phyloP scores from a whole-genome alignment of 2,888 invertebrate species.

The Helobdella robusta region DNA sequence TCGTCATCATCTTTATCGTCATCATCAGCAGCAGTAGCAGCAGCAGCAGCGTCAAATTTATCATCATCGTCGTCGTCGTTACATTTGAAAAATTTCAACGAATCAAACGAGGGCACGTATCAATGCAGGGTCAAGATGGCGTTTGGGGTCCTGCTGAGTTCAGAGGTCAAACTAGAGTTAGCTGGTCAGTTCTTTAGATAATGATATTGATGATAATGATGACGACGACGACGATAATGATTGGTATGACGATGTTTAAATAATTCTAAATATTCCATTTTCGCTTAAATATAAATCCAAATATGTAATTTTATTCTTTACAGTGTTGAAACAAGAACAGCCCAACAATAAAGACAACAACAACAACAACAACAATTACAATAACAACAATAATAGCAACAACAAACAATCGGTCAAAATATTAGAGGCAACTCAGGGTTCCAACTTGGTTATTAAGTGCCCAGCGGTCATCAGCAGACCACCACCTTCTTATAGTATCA shows the following conservation, averaged over 20 bases:
- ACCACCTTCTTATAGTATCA: too few species aligned
- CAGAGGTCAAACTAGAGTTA: constrained; percentile 12
- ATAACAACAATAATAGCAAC: too few species aligned
- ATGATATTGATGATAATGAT: constrained; percentile 13
- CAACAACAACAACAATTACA: too few species aligned
- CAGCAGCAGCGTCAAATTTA: neutral
- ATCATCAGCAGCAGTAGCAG: neutral
- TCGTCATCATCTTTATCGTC: neutral
- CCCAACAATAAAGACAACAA: too few species aligned
- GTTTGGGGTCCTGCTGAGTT: neutral
- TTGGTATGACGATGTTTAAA: neutral
- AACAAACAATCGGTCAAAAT: too few species aligned
- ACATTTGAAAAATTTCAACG: neutral
- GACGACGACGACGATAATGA: constrained; percentile 1
- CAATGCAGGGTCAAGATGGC: constrained; percentile 7
- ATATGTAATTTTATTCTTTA: too few species aligned
- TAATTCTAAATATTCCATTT: neutral
- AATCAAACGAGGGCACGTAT: neutral
- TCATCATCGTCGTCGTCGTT: neutral
- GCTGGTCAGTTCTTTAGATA: constrained; percentile 9
- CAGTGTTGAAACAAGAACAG: too few species aligned
- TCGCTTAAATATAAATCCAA: too few species aligned
- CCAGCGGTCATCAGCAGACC: too few species aligned
- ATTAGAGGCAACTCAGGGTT: too few species aligned
- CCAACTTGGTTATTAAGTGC: too few species aligned